Conservation (phyloP, 2,888 invertebrate species). For the Muscina levida region DNA sequence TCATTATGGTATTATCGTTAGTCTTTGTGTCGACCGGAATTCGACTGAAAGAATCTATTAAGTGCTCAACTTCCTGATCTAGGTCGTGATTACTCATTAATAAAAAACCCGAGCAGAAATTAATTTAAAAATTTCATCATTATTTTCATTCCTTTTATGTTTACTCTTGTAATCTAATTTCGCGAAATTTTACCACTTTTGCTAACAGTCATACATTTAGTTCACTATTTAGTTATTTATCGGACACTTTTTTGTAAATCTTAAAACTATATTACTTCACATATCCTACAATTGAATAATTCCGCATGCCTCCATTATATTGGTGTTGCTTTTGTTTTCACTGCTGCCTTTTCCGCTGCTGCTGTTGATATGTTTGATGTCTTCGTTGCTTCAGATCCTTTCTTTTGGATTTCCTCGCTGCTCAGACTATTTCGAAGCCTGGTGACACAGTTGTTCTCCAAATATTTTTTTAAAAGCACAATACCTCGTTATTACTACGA, state of each 20-base stretch:
- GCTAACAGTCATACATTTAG: neutral
- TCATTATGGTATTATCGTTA: neutral
- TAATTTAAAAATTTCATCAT: conserved; percentile 9
- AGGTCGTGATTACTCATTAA: conserved; percentile 11
- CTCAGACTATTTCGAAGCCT: too few relatives aligned
- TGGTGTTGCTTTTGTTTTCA: conserved; percentile 3
- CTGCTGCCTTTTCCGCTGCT: conserved; percentile 1
- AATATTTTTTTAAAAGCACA: too few relatives aligned
- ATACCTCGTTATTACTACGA: too few relatives aligned
- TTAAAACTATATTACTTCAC: neutral
- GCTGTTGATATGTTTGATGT: neutral
- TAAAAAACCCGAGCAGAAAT: conserved; percentile 15
- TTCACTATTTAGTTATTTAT: too few relatives aligned
- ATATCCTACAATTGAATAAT: conserved; percentile 17
- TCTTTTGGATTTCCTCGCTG: too few relatives aligned
- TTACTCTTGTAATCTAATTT: too few relatives aligned
- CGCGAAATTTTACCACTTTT: neutral
- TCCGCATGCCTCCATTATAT: neutral
- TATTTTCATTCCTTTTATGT: too few relatives aligned
- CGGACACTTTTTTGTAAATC: neutral
- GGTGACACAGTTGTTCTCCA: too few relatives aligned
- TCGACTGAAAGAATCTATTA: neutral
- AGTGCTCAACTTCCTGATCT: conserved; percentile 5
- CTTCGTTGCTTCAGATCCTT: too few relatives aligned
- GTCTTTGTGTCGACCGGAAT: neutral